A percentile compares a stretch with the other conserved stretches of the same genome.
These are phyloP conservation scores for Glaucidium brasilianum DNA, from an alignment of 2,113 vertebrate genomes.

Conservation along the genomic window DNA sequence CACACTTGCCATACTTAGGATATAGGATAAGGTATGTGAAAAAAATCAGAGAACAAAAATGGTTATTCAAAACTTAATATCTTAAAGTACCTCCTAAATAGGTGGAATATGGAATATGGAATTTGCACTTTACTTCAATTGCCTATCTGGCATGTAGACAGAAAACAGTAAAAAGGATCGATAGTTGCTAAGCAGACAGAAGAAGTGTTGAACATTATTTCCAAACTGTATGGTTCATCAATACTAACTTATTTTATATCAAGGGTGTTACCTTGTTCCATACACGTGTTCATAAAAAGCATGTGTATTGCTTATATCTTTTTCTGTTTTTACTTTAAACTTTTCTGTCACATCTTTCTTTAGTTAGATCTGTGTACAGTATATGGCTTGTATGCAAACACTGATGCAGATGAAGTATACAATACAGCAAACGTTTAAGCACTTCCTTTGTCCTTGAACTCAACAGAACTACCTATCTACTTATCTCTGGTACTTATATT, in stretches of 20 bases:
- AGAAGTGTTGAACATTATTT: neutral
- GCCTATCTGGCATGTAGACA: neutral
- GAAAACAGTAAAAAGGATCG: neutral
- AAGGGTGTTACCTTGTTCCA: neutral
- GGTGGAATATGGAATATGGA: neutral
- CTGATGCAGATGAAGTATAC: neutral
- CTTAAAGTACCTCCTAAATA: neutral
- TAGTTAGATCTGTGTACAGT: neutral
- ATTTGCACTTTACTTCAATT: neutral
- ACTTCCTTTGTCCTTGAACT: neutral
- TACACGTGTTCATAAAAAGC: neutral
- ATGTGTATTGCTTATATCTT: neutral
- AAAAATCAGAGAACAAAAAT: neutral
- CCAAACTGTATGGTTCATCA: neutral
- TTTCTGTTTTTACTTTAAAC: neutral
- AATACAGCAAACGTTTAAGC: neutral
- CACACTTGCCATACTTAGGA: neutral
- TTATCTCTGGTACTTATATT: neutral
- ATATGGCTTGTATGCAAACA: neutral
- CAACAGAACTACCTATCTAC: neutral
- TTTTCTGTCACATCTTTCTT: neutral
- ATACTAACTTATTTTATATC: neutral
- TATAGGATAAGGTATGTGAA: neutral
- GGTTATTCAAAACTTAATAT: neutral
- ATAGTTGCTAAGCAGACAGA: neutral